Evolutionary conservation across 2,888 invertebrate species (phyloP), one percentile per base, ranked within the genome.

Genomic region (Leptogaster cylindrica): DNA sequence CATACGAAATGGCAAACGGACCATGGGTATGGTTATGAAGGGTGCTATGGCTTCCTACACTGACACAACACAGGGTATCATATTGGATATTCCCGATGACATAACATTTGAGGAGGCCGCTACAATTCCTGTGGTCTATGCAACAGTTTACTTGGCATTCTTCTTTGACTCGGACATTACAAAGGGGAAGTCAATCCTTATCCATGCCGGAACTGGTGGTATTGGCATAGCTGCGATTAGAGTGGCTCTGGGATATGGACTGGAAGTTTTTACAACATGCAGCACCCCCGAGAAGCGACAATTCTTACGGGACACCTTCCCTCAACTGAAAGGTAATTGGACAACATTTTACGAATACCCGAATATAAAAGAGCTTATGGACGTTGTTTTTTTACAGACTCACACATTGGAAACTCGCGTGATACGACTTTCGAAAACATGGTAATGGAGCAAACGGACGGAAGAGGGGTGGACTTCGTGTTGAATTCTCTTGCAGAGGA

Each of bases 401-500:
- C 83, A 41, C 86, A 93, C 76, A 93, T 97, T 75, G 92, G 93
- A 16, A 93, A 95, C 79, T 93, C 96, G 6, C 87, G 94, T 73
- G 90, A 95, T 76, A 85, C 88, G 0, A 88, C 89, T 0, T 98
- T 98, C 78, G 96, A 97, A 78, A 86, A 88, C 71, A 88, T 95
- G 86, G 86, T 98, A 65, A 84, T 89, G 73, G 84, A 83, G 50
- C 86, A 88, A 75, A 97, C 97, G 0, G 84, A 89, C 5, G 96
- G 97, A 8, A 84, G 84, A 73, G 96, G 97, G 33, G 97, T 98
- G 0, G 93, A 98, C 76, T 82, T 96, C 63, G 91, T 97, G 10
- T 82, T 95, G 5, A 98, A 98, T 79, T 96, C 95, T 0, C 81
- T 98, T 44, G 88, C 96, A 0, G 96, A 94, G 75, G 96, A 97